Evolutionary conservation across 2,888 invertebrate genomes (phyloP).

Genomic region (Drosophila birchii): DNA sequence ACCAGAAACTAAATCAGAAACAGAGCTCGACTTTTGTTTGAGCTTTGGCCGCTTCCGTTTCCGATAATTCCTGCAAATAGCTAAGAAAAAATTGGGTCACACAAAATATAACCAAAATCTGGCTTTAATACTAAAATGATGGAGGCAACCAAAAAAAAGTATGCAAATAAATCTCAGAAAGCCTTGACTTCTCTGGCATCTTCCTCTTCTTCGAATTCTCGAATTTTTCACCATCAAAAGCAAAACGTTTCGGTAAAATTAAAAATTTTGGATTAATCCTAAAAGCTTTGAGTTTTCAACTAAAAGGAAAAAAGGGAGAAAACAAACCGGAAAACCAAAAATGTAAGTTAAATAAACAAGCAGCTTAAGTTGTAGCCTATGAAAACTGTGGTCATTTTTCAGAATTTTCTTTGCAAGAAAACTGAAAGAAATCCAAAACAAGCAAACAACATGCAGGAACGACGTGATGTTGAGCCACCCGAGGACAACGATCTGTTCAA

Average conservation of each 20-base stretch:
- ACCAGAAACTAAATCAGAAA: neutral
- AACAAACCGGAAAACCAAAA: neutral
- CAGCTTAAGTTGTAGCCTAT: neutral
- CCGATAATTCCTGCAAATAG: constrained; percentile 52
- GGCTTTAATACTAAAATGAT: neutral
- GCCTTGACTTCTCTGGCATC: neutral
- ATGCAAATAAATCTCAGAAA: neutral
- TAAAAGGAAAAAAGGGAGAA: neutral
- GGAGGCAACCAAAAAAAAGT: neutral
- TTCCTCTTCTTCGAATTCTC: neutral
- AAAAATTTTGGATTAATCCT: neutral
- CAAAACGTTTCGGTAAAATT: neutral
- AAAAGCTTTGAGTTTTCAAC: neutral
- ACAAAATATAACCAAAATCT: neutral
- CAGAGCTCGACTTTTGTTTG: constrained; percentile 13
- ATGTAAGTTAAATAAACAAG: neutral
- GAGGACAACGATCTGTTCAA: neutral
- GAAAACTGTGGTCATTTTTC: neutral
- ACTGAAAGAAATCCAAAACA: too few relatives aligned
- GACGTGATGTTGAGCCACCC: neutral
- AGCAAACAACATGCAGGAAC: neutral
- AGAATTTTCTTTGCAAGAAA: neutral
- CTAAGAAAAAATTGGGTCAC: neutral
- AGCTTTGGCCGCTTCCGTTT: constrained; percentile 62
- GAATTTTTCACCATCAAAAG: neutral